Conservation (phyloP, 1,140 invertebrate genomes). For the Colletes gigas region DNA sequence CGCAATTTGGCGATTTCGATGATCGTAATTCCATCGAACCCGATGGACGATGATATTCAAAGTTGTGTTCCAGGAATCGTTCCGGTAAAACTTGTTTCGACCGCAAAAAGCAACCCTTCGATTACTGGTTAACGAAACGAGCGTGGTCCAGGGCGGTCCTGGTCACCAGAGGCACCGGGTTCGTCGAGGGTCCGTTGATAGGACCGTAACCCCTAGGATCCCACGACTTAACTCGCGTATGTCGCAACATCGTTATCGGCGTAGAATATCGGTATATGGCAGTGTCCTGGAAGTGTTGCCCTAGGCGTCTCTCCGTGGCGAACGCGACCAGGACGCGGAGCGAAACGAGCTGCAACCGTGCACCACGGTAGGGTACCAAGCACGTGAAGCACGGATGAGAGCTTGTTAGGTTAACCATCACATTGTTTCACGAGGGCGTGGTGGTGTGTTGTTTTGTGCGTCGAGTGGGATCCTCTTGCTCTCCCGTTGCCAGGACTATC, state of each 20-base stretch:
- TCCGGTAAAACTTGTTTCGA: neutral
- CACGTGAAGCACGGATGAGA: constrained; percentile 57
- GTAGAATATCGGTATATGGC: constrained; percentile 34
- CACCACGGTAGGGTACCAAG: constrained; percentile 52
- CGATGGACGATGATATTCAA: neutral
- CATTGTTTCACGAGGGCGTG: constrained; percentile 69
- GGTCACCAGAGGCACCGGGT: neutral
- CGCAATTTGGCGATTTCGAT: too few species aligned
- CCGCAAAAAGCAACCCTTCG: neutral
- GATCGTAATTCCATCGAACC: too few species aligned
- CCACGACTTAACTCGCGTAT: constrained; percentile 37
- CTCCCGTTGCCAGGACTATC: constrained; percentile 22
- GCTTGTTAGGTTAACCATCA: constrained; percentile 72
- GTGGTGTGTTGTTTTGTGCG: constrained; percentile 46
- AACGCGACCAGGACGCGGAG: constrained; percentile 29
- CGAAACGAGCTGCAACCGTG: constrained; percentile 48
- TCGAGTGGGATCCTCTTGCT: constrained; percentile 27
- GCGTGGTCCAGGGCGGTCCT: neutral
- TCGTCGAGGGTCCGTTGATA: constrained; percentile 1
- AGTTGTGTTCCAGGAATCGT: neutral
- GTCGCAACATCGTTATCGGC: constrained; percentile 51
- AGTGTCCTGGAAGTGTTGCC: constrained; percentile 59
- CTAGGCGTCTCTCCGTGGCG: constrained; percentile 50
- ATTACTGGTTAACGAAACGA: neutral
- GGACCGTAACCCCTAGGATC: constrained; percentile 17